These are phyloP conservation scores for Osedax fenrisi DNA, from an alignment of 2,888 invertebrate species.

Conservation along the genomic window DNA sequence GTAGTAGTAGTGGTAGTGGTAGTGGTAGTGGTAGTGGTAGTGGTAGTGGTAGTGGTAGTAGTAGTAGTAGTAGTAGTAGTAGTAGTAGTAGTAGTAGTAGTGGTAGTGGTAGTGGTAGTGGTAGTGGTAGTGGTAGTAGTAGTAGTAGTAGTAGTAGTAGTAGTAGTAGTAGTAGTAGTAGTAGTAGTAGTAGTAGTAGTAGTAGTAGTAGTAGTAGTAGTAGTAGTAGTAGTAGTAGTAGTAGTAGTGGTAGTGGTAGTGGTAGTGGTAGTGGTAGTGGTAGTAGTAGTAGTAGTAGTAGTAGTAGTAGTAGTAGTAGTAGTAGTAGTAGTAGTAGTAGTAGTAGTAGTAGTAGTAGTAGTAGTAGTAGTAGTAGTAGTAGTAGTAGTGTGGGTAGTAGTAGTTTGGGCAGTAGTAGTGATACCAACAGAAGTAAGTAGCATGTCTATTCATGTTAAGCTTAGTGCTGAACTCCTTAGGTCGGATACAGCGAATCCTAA, in stretches of 20 bases:
- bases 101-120: background rate
- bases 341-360: background rate
- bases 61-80: background rate
- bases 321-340: background rate
- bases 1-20: background rate
- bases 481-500: background rate
- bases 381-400: background rate
- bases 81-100: background rate
- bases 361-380: background rate
- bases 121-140: background rate
- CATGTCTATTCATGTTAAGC: background rate
- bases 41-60: background rate
- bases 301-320: background rate
- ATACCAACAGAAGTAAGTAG: background rate
- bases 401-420: background rate
- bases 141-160: background rate
- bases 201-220: background rate
- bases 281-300: background rate
- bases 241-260: background rate
- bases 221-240: background rate
- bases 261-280: background rate
- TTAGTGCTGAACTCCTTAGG: background rate
- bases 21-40: background rate
- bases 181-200: background rate
- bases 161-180: background rate